phyloP scores from a whole-genome alignment of 2,888 invertebrate species.

The Pollenia amentaria region DNA sequence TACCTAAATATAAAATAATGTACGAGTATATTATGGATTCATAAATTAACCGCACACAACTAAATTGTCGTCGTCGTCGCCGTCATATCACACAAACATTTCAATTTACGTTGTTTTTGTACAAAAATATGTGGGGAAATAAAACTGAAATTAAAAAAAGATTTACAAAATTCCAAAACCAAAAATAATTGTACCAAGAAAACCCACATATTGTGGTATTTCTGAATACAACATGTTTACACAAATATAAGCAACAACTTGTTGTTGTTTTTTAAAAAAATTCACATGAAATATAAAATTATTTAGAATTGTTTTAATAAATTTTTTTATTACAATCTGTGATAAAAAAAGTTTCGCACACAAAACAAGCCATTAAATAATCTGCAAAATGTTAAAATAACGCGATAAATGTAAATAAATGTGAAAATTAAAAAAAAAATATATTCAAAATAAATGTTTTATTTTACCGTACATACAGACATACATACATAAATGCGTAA shows the following conservation, averaged over 20 bases:
- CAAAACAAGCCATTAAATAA: constrained; percentile 41
- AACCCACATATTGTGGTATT: constrained; percentile 57
- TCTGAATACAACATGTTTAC: background rate
- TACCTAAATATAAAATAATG: background rate
- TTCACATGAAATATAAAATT: constrained; percentile 69
- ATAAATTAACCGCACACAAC: constrained; percentile 20
- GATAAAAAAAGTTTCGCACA: constrained; percentile 25
- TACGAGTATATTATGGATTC: no score
- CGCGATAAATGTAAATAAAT: constrained; percentile 56
- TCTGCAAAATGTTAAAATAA: constrained; percentile 17
- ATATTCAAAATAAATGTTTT: constrained; percentile 18
- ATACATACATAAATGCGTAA: constrained; percentile 26
- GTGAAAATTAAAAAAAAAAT: constrained; percentile 38
- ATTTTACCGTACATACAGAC: background rate
- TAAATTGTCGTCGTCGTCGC: constrained; percentile 13
- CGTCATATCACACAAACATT: constrained; percentile 11
- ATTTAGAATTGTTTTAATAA: constrained; percentile 41
- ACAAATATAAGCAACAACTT: background rate
- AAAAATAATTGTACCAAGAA: constrained; percentile 53
- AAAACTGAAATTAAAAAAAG: background rate
- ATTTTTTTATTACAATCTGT: constrained; percentile 32
- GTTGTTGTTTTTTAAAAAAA: constrained; percentile 43
- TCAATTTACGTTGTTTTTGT: constrained; percentile 20
- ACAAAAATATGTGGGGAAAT: background rate
- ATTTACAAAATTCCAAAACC: constrained; percentile 56